Conservation (phyloP, 1,140 invertebrate species). For the Sipha flava region DNA sequence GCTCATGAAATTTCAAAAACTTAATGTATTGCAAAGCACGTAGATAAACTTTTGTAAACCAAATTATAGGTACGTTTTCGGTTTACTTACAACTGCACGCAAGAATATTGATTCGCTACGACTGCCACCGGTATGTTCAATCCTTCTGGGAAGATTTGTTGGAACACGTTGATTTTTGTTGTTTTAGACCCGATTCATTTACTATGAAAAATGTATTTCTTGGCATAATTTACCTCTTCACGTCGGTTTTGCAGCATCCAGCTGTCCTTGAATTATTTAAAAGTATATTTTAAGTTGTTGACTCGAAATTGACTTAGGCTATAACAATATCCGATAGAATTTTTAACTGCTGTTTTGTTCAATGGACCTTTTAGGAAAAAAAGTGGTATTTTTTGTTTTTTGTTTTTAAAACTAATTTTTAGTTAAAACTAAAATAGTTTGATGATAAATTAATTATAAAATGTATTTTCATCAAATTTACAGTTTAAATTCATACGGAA, state of each 20-base stretch:
- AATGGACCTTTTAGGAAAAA: not conserved
- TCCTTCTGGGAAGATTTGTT: not conserved
- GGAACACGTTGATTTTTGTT: not conserved
- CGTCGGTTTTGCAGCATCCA: too few relatives aligned
- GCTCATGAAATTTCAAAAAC: not conserved
- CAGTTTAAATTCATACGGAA: too few relatives aligned
- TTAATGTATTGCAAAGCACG: not conserved
- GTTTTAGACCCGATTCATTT: not conserved
- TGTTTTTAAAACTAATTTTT: too few relatives aligned
- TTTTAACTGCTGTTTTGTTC: not conserved
- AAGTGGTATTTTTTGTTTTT: too few relatives aligned
- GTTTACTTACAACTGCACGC: not conserved
- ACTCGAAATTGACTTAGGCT: not conserved
- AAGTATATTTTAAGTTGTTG: not conserved
- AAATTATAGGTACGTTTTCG: not conserved
- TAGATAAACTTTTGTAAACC: conserved; percentile 1
- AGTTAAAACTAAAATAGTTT: too few relatives aligned
- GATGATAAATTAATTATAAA: too few relatives aligned
- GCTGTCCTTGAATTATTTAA: not conserved
- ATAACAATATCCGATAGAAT: not conserved
- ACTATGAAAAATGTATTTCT: not conserved
- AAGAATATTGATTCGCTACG: not conserved
- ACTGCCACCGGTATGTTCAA: not conserved
- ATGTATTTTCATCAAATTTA: too few relatives aligned
- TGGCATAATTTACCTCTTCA: not conserved